Percentiles rank a stretch among this genome's conserved stretches.
phyloP scores from a whole-genome alignment of 1,140 invertebrate species.

The Philopotamus ludificatus region DNA sequence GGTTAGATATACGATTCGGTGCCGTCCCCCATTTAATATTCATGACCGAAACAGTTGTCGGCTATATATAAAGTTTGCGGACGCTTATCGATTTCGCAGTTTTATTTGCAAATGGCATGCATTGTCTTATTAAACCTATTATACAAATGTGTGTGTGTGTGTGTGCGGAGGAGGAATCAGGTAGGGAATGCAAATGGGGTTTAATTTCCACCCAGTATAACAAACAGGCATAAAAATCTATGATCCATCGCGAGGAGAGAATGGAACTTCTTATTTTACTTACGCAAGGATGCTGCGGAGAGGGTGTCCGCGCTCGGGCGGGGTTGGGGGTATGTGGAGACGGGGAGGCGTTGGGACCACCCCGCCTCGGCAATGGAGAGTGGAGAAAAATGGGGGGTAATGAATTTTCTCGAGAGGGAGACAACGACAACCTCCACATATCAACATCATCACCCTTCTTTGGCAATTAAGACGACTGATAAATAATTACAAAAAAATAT shows the following conservation, averaged over 20 bases:
- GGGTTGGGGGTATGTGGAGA: neutral
- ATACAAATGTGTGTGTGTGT: no score
- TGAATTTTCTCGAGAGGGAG: conserved; percentile 37
- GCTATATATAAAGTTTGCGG: no score
- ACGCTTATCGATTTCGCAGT: no score
- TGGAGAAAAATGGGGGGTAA: conserved; percentile 33
- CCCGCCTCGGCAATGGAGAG: no score
- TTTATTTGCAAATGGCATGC: no score
- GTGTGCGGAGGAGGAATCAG: no score
- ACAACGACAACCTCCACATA: conserved; percentile 32
- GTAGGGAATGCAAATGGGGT: conserved; percentile 37
- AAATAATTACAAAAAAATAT: conserved; percentile 1
- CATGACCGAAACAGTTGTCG: no score
- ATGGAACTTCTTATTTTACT: conserved; percentile 42
- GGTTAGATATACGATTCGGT: no score
- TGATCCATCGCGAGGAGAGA: conserved; percentile 40
- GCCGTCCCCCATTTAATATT: no score
- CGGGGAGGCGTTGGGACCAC: no score
- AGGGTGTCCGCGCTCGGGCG: conserved; percentile 6
- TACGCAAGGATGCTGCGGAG: conserved; percentile 33
- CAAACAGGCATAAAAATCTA: conserved; percentile 43
- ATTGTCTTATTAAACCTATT: no score
- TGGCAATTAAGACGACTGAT: neutral
- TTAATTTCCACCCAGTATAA: conserved; percentile 31
- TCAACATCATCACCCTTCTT: conserved; percentile 37